Percentiles rank a stretch among this genome's conserved stretches.
phyloP scores from a whole-genome alignment of 2,888 invertebrate genomes.

The Thera obeliscata region DNA sequence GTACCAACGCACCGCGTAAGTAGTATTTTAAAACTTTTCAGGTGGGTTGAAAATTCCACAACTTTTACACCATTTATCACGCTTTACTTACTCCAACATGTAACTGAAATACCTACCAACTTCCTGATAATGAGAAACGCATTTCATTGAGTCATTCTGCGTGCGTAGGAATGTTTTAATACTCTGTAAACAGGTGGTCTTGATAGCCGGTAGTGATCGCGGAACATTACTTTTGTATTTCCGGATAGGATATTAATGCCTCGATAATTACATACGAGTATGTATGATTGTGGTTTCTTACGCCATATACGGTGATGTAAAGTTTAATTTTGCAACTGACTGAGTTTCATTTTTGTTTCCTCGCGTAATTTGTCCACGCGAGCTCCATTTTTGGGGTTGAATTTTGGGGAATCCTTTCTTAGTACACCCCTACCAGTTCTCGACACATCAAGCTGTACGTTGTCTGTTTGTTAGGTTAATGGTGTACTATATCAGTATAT shows the following conservation, averaged over 20 bases:
- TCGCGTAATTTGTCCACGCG: neutral
- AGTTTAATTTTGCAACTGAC: neutral
- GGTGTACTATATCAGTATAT: too few species aligned
- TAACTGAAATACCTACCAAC: neutral
- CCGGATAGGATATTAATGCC: slow-evolving; percentile 31
- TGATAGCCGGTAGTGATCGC: slow-evolving; percentile 10
- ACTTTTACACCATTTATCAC: neutral
- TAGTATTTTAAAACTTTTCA: neutral
- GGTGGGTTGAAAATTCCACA: neutral
- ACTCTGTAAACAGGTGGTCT: slow-evolving; percentile 17
- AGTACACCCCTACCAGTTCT: too few species aligned
- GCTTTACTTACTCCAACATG: neutral
- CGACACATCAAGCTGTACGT: too few species aligned
- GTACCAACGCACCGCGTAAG: neutral
- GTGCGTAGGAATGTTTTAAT: slow-evolving; percentile 14
- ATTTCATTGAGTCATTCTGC: slow-evolving; percentile 16
- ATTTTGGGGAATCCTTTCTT: too few species aligned
- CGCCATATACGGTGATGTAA: slow-evolving; percentile 19
- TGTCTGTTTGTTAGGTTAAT: too few species aligned
- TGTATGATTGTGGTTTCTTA: slow-evolving; percentile 17
- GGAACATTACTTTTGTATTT: slow-evolving; percentile 17
- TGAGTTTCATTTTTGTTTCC: neutral
- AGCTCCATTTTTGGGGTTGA: too few species aligned
- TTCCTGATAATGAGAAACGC: slow-evolving; percentile 10
- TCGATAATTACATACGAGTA: slow-evolving; percentile 18